These are phyloP conservation scores for Scelioninae gen. 1 DNA, from an alignment of 2,888 invertebrate genomes.

Conservation along the genomic window DNA sequence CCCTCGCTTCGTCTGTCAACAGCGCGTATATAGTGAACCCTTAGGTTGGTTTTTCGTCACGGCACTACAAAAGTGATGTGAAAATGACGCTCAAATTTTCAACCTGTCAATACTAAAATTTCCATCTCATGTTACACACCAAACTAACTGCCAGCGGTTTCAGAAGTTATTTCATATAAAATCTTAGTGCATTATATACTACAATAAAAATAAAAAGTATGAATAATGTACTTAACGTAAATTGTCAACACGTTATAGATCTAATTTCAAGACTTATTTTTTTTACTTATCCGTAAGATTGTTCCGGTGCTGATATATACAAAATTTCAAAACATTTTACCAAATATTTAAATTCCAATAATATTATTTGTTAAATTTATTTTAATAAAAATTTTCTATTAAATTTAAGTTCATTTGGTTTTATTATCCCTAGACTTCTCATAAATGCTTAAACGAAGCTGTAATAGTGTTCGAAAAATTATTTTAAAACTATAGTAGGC, in stretches of 20 bases:
- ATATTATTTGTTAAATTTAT: no score
- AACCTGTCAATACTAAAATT: constrained; percentile 50
- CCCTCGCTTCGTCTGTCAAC: constrained; percentile 56
- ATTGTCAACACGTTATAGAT: no score
- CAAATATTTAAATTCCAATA: no score
- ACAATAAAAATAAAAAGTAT: constrained; percentile 17
- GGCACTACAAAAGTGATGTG: constrained; percentile 25
- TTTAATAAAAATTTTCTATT: not conserved
- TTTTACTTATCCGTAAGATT: no score
- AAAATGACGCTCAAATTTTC: constrained; percentile 60
- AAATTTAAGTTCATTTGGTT: not conserved
- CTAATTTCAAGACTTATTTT: no score
- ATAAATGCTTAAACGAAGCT: not conserved
- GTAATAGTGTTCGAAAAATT: not conserved
- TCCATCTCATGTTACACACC: constrained; percentile 19
- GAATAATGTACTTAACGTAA: not conserved
- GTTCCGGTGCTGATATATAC: no score
- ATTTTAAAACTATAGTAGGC: not conserved
- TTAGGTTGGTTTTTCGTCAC: constrained; percentile 16
- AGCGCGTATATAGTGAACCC: constrained; percentile 37
- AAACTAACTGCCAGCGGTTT: constrained; percentile 54
- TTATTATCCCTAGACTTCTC: not conserved
- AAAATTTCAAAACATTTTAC: no score
- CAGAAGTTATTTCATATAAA: constrained; percentile 61
- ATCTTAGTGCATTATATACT: constrained; percentile 7